Conservation (phyloP, 1,140 invertebrate genomes). For the Neocloeon triangulifer region DNA sequence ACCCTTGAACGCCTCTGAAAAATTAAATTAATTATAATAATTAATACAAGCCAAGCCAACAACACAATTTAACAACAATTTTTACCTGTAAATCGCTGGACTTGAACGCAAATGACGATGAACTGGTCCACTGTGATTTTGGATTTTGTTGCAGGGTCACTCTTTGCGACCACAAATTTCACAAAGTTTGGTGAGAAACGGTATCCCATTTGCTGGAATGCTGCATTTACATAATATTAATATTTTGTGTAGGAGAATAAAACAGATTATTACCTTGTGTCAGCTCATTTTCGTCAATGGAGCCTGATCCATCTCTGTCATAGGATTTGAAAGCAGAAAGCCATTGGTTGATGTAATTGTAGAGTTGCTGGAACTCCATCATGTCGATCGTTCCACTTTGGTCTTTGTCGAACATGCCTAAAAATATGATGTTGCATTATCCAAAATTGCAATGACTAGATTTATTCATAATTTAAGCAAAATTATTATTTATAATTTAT, state of each 20-base stretch:
- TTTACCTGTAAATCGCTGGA: slow-evolving; percentile 51
- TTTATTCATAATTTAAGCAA: too few species aligned
- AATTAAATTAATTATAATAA: slow-evolving; percentile 4
- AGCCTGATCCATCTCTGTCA: slow-evolving; percentile 59
- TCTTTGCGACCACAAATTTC: slow-evolving; percentile 41
- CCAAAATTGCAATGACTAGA: not conserved
- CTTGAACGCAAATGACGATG: slow-evolving; percentile 66
- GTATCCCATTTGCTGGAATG: slow-evolving; percentile 74
- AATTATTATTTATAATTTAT: too few species aligned
- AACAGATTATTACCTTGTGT: slow-evolving; percentile 32
- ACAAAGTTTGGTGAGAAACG: slow-evolving; percentile 57
- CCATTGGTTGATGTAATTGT: slow-evolving; percentile 79
- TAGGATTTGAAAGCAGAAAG: slow-evolving; percentile 55
- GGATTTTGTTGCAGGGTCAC: slow-evolving; percentile 30
- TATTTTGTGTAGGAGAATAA: slow-evolving; percentile 7
- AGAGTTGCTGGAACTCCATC: slow-evolving; percentile 66
- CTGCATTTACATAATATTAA: too few species aligned
- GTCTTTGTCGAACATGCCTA: slow-evolving; percentile 74
- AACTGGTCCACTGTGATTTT: slow-evolving; percentile 66
- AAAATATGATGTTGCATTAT: slow-evolving; percentile 10
- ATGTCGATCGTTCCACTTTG: slow-evolving; percentile 68
- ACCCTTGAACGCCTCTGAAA: slow-evolving; percentile 48
- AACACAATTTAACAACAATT: not conserved
- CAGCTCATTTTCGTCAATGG: slow-evolving; percentile 59
- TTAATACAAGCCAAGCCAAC: not conserved